A percentile compares a stretch with the other conserved stretches of the same genome.
Evolutionary conservation across 2,113 vertebrate genomes (phyloP).

Genomic region (Corythoichthys haematopterus): DNA sequence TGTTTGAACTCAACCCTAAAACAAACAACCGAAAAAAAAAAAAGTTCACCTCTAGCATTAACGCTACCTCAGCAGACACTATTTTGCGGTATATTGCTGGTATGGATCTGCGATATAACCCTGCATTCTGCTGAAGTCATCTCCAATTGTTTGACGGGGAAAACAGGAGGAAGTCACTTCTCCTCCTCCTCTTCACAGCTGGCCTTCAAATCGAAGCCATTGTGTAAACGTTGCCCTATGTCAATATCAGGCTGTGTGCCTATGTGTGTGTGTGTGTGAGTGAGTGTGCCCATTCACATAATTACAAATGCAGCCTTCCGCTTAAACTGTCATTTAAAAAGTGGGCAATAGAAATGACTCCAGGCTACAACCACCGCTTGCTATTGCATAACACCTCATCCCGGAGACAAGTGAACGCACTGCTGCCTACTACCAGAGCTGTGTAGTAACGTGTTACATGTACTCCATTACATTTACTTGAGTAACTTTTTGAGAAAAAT

Average conservation of each 20-base stretch:
- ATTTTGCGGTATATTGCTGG: background rate
- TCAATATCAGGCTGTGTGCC: conserved; percentile 31
- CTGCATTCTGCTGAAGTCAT: background rate
- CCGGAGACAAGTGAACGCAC: conserved; percentile 43
- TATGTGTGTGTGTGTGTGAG: conserved; percentile 29
- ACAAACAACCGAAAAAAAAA: conserved; percentile 1
- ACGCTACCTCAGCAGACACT: background rate
- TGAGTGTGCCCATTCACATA: conserved; percentile 47
- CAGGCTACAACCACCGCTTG: conserved; percentile 63
- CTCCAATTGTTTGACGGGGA: conserved; percentile 24
- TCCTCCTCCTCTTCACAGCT: conserved; percentile 36
- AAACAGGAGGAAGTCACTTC: conserved; percentile 12
- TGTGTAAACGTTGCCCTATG: conserved; percentile 36
- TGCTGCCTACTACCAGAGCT: conserved; percentile 11
- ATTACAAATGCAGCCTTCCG: conserved; percentile 64
- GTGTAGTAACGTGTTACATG: too few relatives aligned
- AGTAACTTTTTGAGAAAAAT: too few relatives aligned
- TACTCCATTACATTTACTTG: too few relatives aligned
- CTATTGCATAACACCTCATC: conserved; percentile 59
- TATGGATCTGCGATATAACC: background rate
- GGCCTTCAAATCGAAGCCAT: conserved; percentile 27
- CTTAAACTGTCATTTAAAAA: conserved; percentile 65
- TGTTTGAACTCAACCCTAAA: conserved; percentile 38
- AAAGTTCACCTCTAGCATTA: background rate
- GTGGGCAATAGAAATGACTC: conserved; percentile 63